A percentile compares a stretch with the other conserved stretches of the same genome.
Evolutionary conservation across 2,888 invertebrate species (phyloP).

Genomic region (Netelia virgata): DNA sequence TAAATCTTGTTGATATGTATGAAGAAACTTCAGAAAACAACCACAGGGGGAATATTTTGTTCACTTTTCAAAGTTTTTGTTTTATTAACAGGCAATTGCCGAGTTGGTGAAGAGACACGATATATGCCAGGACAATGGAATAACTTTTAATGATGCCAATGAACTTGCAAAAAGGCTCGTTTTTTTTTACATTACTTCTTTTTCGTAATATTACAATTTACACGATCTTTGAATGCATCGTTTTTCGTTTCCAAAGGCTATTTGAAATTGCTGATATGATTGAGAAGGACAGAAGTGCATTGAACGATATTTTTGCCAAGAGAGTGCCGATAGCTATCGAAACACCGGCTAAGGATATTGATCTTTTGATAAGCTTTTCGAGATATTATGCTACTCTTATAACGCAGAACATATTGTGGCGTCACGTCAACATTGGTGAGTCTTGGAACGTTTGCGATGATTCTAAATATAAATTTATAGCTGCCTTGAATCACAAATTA

Average conservation of each 20-base stretch:
- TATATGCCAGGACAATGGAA: constrained; percentile 55
- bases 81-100: constrained; percentile 45
- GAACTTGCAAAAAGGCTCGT: constrained; percentile 58
- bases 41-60: neutral
- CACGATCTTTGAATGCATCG: neutral
- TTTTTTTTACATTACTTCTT: neutral
- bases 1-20: neutral
- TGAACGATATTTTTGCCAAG: constrained; percentile 58
- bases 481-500: too few relatives aligned
- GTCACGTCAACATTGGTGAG: constrained; percentile 62
- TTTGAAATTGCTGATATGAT: constrained; percentile 66
- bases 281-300: constrained; percentile 55
- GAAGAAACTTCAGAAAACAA: neutral
- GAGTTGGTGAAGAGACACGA: constrained; percentile 59
- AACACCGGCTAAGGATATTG: constrained; percentile 62
- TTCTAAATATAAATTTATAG: neutral
- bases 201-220: neutral
- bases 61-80: constrained; percentile 18
- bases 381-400: constrained; percentile 64
- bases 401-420: constrained; percentile 58
- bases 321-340: constrained; percentile 52
- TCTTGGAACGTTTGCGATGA: neutral
- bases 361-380: constrained; percentile 61
- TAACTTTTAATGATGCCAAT: constrained; percentile 39
- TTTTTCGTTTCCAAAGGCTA: constrained; percentile 35